Conservation (phyloP, 2,797 vertebrate genomes). For the Ambastaia sidthimunki region DNA sequence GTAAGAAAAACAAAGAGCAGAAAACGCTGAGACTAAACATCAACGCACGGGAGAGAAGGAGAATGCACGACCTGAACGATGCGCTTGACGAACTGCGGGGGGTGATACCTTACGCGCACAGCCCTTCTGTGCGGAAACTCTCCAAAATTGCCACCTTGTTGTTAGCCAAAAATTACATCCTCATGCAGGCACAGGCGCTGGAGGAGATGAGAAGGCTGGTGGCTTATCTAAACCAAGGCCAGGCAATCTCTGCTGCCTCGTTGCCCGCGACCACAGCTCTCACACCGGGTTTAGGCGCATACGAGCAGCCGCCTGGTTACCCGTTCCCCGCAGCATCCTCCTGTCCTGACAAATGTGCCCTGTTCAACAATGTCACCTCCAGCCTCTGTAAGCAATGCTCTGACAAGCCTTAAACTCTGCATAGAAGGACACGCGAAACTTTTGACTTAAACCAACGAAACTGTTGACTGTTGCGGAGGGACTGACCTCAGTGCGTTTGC, state of each 20-base stretch:
- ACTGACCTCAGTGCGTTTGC: slow-evolving; percentile 61
- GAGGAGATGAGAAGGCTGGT: slow-evolving; percentile 88
- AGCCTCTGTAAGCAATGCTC: slow-evolving; percentile 99
- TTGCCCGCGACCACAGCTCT: slow-evolving; percentile 90
- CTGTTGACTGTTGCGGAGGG: slow-evolving; percentile 57
- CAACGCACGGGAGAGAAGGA: slow-evolving; percentile 87
- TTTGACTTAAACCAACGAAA: slow-evolving; percentile 58
- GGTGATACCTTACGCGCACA: slow-evolving; percentile 91
- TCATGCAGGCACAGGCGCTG: slow-evolving; percentile 90
- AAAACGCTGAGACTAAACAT: slow-evolving; percentile 88
- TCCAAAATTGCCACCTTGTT: slow-evolving; percentile 90
- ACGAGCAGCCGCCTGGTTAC: slow-evolving; percentile 90
- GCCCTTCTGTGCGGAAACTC: slow-evolving; percentile 88
- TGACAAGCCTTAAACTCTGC: slow-evolving; percentile 92
- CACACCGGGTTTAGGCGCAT: slow-evolving; percentile 88
- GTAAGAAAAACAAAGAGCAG: slow-evolving; percentile 93
- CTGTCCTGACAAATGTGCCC: slow-evolving; percentile 95
- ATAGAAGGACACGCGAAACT: slow-evolving; percentile 68
- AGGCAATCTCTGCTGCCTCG: slow-evolving; percentile 91
- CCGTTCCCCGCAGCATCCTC: slow-evolving; percentile 87
- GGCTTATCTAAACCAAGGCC: slow-evolving; percentile 89
- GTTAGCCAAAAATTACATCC: slow-evolving; percentile 90
- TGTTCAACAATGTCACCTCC: slow-evolving; percentile 95
- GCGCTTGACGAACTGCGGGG: slow-evolving; percentile 88
- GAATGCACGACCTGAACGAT: slow-evolving; percentile 94